Evolutionary conservation across 2,113 vertebrate genomes (phyloP).

Genomic region (Pagrus major): DNA sequence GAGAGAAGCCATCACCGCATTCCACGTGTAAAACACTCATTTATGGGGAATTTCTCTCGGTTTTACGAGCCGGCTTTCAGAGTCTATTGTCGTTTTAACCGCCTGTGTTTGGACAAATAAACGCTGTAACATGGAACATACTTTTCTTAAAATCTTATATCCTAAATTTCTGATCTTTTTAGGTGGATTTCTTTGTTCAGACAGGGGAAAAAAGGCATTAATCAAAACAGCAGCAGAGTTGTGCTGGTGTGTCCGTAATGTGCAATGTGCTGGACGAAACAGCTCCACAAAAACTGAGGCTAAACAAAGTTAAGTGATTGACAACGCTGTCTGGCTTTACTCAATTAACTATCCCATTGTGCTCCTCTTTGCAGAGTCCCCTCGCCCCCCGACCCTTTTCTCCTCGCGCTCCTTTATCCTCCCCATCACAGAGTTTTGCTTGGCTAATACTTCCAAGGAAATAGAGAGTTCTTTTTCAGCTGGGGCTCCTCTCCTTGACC

Average conservation of each 20-base stretch:
- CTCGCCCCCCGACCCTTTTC: constrained; percentile 81
- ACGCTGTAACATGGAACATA: not conserved
- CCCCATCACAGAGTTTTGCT: constrained; percentile 94
- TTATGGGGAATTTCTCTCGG: not conserved
- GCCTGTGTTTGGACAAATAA: constrained; percentile 1
- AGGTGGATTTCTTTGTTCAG: not conserved
- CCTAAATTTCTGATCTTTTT: constrained; percentile 1
- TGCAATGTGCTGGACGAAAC: constrained; percentile 72
- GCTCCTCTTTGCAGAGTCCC: constrained; percentile 90
- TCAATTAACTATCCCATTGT: constrained; percentile 99
- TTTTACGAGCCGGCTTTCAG: not conserved
- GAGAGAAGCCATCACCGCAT: constrained; percentile 57
- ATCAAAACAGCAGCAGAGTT: constrained; percentile 63
- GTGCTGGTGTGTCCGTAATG: constrained; percentile 68
- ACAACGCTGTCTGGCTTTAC: constrained; percentile 98
- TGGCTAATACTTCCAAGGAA: constrained; percentile 99
- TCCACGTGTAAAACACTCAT: constrained; percentile 39
- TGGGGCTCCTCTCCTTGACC: constrained; percentile 99
- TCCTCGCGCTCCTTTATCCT: constrained; percentile 81
- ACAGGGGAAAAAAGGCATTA: constrained; percentile 53
- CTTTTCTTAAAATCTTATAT: not conserved
- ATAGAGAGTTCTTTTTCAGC: constrained; percentile 97
- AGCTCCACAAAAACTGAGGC: constrained; percentile 73
- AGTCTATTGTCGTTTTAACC: not conserved
- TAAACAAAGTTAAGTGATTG: constrained; percentile 99